Evolutionary conservation across 2,797 vertebrate species (phyloP).

Genomic region (Garrulus glandarius): DNA sequence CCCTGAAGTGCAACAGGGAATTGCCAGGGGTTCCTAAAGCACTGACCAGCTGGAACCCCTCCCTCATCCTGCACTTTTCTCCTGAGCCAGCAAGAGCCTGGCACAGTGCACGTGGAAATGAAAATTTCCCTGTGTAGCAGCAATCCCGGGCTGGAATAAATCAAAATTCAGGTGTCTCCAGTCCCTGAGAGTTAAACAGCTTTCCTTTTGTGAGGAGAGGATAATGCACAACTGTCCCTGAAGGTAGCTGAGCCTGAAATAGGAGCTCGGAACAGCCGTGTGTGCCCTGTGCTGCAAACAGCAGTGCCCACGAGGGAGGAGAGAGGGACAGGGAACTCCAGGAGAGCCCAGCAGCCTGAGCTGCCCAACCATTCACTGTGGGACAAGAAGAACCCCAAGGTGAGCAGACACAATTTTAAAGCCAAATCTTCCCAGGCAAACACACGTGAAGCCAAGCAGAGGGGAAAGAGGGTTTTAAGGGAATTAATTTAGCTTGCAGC

Average conservation of each 20-base stretch:
- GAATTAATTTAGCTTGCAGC: not conserved
- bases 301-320: not conserved
- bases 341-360: not conserved
- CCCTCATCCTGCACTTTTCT: not conserved
- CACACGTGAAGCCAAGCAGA: not conserved
- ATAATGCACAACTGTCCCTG: not conserved
- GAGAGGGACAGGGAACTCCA: not conserved
- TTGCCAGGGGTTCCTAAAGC: not conserved
- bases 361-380: not conserved
- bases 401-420: not conserved
- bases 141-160: not conserved
- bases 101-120: not conserved
- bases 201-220: not conserved
- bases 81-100: not conserved
- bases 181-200: not conserved
- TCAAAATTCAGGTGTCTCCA: not conserved
- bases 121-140: not conserved
- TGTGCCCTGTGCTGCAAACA: not conserved
- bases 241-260: not conserved
- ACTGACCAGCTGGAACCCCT: not conserved
- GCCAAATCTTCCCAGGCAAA: not conserved
- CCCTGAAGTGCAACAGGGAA: not conserved
- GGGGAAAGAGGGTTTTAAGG: not conserved
- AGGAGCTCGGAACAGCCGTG: not conserved
- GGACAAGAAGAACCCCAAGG: not conserved